A percentile compares a stretch with the other conserved stretches of the same genome.
Conservation (phyloP, 2,888 invertebrate genomes). For the Mamestra brassicae region DNA sequence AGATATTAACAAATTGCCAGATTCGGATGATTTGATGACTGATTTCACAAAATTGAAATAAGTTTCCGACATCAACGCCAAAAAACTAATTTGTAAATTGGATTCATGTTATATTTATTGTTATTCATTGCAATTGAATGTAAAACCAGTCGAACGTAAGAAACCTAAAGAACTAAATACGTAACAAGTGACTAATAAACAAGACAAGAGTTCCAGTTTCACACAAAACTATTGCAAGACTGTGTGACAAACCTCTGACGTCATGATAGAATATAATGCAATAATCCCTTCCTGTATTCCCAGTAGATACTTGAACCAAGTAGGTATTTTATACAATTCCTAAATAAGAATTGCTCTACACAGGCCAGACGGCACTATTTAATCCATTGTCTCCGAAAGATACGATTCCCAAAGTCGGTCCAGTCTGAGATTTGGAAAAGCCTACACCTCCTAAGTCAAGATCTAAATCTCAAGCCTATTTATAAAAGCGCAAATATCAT, state of each 20-base stretch:
- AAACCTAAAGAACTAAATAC: constrained; percentile 49
- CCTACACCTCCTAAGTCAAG: background rate
- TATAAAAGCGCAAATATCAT: background rate
- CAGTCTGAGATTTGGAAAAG: background rate
- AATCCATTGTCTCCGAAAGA: background rate
- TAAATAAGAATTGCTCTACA: background rate
- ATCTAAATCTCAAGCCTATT: background rate
- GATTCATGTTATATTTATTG: background rate
- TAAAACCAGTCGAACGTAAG: constrained; percentile 7
- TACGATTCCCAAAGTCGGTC: background rate
- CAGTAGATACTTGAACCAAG: no score
- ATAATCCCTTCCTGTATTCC: background rate
- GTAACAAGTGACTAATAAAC: constrained; percentile 49
- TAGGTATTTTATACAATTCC: no score
- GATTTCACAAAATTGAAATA: background rate
- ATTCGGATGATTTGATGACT: background rate
- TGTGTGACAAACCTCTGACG: constrained; percentile 25
- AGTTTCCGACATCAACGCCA: background rate
- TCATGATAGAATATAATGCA: constrained; percentile 1
- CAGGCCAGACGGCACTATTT: no score
- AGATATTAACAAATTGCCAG: background rate
- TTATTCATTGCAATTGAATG: constrained; percentile 14
- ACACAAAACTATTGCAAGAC: constrained; percentile 39
- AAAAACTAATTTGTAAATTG: constrained; percentile 13
- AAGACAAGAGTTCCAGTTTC: constrained; percentile 39